Conservation (phyloP, 2,113 vertebrate species). For the Myotis lucifugus region DNA sequence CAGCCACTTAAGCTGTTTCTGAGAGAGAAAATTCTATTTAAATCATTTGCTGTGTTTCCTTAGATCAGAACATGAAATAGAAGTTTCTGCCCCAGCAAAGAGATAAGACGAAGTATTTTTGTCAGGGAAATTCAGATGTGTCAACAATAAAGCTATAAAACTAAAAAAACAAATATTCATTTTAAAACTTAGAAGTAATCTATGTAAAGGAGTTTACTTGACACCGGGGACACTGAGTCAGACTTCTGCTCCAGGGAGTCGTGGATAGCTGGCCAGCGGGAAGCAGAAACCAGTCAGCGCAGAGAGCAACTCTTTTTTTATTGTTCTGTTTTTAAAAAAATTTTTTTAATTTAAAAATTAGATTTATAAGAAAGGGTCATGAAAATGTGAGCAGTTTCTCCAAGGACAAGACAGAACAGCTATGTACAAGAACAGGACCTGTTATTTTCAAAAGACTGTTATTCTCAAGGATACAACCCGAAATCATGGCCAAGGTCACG, state of each 20-base stretch:
- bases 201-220: not conserved
- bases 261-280: not conserved
- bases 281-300: not conserved
- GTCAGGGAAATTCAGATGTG: slow-evolving; percentile 14
- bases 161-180: not conserved
- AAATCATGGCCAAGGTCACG: not conserved
- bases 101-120: not conserved
- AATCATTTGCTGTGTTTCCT: not conserved
- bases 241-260: not conserved
- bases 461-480: not conserved
- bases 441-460: slow-evolving; percentile 34
- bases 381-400: slow-evolving; percentile 22
- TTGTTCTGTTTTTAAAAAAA: not conserved
- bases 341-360: slow-evolving; percentile 26
- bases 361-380: slow-evolving; percentile 9
- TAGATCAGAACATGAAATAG: not conserved
- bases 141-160: not conserved
- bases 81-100: not conserved
- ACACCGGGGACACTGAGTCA: rapidly evolving
- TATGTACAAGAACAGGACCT: slow-evolving; percentile 16
- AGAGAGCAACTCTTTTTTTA: not conserved
- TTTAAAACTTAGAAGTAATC: not conserved
- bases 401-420: not conserved
- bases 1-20: not conserved
- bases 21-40: not conserved